Evolutionary conservation across 2,888 invertebrate genomes (phyloP).

Genomic region (Oxytorus armatus): DNA sequence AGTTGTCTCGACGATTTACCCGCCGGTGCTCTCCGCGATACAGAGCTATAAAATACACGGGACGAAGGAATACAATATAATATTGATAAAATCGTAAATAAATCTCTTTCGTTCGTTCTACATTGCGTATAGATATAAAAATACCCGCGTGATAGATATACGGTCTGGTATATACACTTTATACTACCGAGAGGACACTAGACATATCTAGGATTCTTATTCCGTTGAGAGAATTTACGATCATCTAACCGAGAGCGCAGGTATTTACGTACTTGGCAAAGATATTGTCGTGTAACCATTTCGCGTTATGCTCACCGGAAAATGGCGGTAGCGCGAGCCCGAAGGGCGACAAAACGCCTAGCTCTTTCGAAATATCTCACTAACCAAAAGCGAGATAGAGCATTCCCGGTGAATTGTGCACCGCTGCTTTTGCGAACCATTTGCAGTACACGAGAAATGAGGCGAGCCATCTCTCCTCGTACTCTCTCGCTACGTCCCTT

Average conservation of each 20-base stretch:
- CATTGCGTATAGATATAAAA: background rate
- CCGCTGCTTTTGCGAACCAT: background rate
- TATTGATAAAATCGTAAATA: constrained; percentile 27
- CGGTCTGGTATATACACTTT: too few species aligned
- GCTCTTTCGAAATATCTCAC: constrained; percentile 25
- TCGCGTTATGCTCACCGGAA: background rate
- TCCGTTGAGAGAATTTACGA: constrained; percentile 30
- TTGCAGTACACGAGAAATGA: constrained; percentile 20
- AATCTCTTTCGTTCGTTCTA: background rate
- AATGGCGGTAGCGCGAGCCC: constrained; percentile 8
- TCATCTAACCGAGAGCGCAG: background rate
- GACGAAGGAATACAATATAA: background rate
- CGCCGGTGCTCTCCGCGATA: too few species aligned
- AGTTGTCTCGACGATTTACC: too few species aligned
- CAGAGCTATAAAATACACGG: too few species aligned
- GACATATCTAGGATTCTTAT: too few species aligned
- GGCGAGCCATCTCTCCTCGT: constrained; percentile 19
- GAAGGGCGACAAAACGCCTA: constrained; percentile 43
- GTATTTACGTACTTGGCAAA: constrained; percentile 9
- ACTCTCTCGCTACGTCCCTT: background rate
- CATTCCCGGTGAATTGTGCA: constrained; percentile 55
- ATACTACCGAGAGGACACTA: too few species aligned
- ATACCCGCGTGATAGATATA: background rate
- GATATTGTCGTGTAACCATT: constrained; percentile 34
- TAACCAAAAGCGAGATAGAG: constrained; percentile 22